These are phyloP conservation scores for Drosophila putrida DNA, from an alignment of 2,888 invertebrate genomes.

Conservation along the genomic window DNA sequence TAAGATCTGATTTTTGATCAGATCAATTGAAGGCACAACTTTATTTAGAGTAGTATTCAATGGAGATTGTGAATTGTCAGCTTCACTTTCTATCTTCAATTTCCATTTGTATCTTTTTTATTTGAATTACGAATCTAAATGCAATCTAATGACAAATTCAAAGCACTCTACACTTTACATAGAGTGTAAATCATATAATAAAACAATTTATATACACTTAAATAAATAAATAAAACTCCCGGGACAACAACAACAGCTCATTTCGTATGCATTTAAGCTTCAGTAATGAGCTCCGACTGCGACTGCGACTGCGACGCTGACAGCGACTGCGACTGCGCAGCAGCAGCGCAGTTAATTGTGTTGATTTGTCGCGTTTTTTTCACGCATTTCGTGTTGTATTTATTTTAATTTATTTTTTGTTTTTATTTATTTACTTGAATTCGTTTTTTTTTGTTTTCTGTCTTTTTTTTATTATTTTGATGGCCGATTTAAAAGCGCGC, in stretches of 20 bases:
- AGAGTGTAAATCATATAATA: constrained; percentile 68
- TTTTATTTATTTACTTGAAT: constrained; percentile 21
- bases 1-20: not conserved
- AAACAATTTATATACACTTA: constrained; percentile 57
- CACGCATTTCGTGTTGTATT: constrained; percentile 44
- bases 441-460: not conserved
- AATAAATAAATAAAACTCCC: constrained; percentile 59
- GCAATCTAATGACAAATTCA: constrained; percentile 54
- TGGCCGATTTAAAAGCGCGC: constrained; percentile 37
- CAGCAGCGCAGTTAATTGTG: constrained; percentile 25
- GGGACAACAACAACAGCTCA: constrained; percentile 71
- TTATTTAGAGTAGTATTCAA: not conserved
- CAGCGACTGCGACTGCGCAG: constrained; percentile 22
- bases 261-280: constrained; percentile 82
- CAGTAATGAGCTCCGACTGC: constrained; percentile 58
- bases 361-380: constrained; percentile 46
- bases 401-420: constrained; percentile 17
- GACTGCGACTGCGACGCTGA: constrained; percentile 31
- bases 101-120: constrained; percentile 18
- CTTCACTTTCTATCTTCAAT: constrained; percentile 16
- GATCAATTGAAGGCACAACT: not conserved
- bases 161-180: constrained; percentile 45
- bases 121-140: constrained; percentile 26
- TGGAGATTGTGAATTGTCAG: not conserved
- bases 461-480: constrained; percentile 25